A percentile compares a stretch with the other conserved stretches of the same genome.
These are phyloP conservation scores for Xenops minutus DNA, from an alignment of 2,797 vertebrate species.

Conservation along the genomic window DNA sequence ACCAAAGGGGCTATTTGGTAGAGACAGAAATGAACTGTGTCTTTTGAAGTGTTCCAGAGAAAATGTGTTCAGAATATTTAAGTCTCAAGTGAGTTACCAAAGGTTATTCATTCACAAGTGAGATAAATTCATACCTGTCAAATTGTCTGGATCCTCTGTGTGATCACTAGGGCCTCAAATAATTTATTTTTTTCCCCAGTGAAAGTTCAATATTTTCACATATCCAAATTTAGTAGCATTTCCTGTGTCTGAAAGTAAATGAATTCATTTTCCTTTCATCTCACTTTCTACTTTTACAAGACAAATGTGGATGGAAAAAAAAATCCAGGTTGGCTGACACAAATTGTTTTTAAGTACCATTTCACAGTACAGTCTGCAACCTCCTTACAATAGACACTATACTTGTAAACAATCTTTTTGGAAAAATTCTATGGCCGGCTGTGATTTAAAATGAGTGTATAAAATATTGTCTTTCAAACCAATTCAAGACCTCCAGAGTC, in stretches of 20 bases:
- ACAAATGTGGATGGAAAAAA: not conserved
- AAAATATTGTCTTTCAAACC: not conserved
- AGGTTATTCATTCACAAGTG: constrained; percentile 82
- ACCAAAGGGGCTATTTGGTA: constrained; percentile 69
- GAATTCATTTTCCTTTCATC: constrained; percentile 60
- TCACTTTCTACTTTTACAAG: constrained; percentile 12
- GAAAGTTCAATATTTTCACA: constrained; percentile 75
- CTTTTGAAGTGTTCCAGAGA: constrained; percentile 80
- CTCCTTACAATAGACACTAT: not conserved
- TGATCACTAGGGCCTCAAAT: constrained; percentile 79
- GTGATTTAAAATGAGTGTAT: not conserved
- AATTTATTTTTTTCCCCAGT: constrained; percentile 73
- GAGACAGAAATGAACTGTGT: constrained; percentile 73
- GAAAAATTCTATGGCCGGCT: not conserved
- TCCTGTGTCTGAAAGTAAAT: constrained; percentile 73
- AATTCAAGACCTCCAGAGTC: not conserved
- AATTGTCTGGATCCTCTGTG: constrained; percentile 77
- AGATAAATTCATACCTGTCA: constrained; percentile 84
- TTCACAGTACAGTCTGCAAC: not conserved
- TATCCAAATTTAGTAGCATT: constrained; percentile 73
- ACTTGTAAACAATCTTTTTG: not conserved
- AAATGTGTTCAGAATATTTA: constrained; percentile 80
- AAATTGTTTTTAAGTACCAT: not conserved
- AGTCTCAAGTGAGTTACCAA: constrained; percentile 79
- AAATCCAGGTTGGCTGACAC: not conserved